Percentiles rank a stretch among this genome's conserved stretches.
phyloP scores from a whole-genome alignment of 2,797 vertebrate genomes.

The Peromyscus attwateri region DNA sequence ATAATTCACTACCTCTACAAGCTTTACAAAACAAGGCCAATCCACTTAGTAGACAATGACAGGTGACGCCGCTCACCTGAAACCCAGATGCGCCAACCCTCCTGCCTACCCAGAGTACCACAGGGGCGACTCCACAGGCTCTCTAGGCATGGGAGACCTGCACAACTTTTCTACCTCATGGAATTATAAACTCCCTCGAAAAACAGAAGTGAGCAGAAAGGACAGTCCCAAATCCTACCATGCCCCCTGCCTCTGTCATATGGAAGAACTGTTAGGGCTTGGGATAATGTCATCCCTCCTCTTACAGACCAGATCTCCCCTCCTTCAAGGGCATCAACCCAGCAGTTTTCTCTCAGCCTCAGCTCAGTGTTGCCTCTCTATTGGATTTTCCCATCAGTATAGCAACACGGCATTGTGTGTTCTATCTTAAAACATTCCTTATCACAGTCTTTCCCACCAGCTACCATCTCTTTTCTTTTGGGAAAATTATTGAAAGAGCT shows the following conservation, averaged over 20 bases:
- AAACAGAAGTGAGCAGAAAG: conserved; percentile 22
- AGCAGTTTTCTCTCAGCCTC: neutral
- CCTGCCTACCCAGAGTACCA: neutral
- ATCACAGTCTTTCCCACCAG: neutral
- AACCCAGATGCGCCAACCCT: neutral
- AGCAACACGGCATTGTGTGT: neutral
- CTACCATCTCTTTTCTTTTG: neutral
- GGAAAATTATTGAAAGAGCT: neutral
- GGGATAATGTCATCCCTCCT: neutral
- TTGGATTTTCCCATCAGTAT: neutral
- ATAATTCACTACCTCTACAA: neutral
- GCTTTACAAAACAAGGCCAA: neutral
- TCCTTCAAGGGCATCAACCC: neutral
- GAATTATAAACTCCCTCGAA: neutral
- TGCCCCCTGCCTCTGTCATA: neutral
- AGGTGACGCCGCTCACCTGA: neutral
- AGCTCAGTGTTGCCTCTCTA: neutral
- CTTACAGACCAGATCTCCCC: neutral
- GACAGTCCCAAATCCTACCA: neutral
- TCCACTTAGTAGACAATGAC: neutral
- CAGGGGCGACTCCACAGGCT: too few species aligned
- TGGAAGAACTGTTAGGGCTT: neutral
- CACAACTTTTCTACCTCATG: neutral
- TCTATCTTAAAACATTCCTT: neutral
- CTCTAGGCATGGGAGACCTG: neutral